Evolutionary conservation across 2,888 invertebrate species (phyloP), one percentile per base, ranked within the genome.

Genomic region (Teinopalpus imperialis): DNA sequence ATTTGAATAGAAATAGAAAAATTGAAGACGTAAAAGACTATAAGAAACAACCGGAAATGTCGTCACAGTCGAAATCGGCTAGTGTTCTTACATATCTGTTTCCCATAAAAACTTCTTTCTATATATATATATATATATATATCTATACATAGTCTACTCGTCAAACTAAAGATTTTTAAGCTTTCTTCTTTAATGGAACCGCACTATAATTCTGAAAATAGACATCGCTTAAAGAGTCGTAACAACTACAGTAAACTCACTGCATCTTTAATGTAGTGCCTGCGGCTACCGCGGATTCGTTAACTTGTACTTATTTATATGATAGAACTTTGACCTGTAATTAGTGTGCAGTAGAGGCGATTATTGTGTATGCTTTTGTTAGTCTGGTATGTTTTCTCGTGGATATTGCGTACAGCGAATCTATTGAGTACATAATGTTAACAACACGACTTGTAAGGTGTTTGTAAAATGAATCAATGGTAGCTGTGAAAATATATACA

Each of bases 241-340:
- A 14, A 31, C 23, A 32, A 41, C 24, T 18, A 24, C 12, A 29
- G n/a, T n/a, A n/a, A n/a, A n/a, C n/a, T n/a, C n/a, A n/a, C n/a
- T n/a, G n/a, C n/a, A n/a, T n/a, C n/a, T n/a, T n/a, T n/a, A n/a
- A n/a, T n/a, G n/a, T n/a, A n/a, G n/a, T n/a, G 14, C 40, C 41
- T 37, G 41, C 35, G 27, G 29, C n/a, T 14, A 29, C 21, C 31
- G 31, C 44, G 42, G 24, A 21, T 30, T 14, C 21, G 10, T 18
- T 12, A 21, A 1, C 18, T 13, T 23, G 4, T 6, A 35, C 13
- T 14, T 8, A n/a, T 12, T 7, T 3, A 3, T 6, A n/a, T 2
- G 1, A 2, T 13, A 3, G 3, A 2, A 32, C 13, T 42, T 1
- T 32, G 26, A 4, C 3, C 2, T 7, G 4, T 32, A 32, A 6